Conservation (phyloP, 2,888 invertebrate genomes). For the Eledona agricola region DNA sequence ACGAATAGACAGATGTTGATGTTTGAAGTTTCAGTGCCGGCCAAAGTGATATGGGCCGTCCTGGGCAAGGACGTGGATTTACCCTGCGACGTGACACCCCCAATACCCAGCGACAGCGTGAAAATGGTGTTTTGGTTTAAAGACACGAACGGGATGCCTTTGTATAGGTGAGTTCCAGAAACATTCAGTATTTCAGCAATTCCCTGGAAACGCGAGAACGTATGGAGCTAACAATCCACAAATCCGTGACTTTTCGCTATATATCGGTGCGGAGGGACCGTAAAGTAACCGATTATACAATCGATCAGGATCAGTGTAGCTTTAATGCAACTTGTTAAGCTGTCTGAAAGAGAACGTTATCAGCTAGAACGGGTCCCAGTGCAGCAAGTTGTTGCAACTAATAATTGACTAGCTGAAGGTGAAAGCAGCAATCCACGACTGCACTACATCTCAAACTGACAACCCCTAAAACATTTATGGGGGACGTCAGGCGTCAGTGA, state of each 20-base stretch:
- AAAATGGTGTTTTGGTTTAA: slow-evolving; percentile 92
- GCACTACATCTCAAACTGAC: no score
- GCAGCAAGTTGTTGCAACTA: no score
- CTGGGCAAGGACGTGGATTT: slow-evolving; percentile 79
- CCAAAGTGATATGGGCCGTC: slow-evolving; percentile 77
- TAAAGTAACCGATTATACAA: slow-evolving; percentile 20
- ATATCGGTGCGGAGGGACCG: slow-evolving; percentile 9
- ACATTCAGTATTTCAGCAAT: slow-evolving; percentile 11
- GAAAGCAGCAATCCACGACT: no score
- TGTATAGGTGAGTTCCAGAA: slow-evolving; percentile 75
- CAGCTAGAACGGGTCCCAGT: no score
- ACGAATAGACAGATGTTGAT: no score
- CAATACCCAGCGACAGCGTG: slow-evolving; percentile 74
- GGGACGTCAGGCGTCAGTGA: no score
- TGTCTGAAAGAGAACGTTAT: not conserved
- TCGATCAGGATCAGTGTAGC: slow-evolving; percentile 18
- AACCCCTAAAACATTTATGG: no score
- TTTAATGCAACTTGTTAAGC: slow-evolving; percentile 1
- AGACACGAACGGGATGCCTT: slow-evolving; percentile 82
- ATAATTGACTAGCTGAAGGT: no score
- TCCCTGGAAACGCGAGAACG: slow-evolving; percentile 6
- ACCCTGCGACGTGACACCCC: slow-evolving; percentile 84
- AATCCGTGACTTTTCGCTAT: slow-evolving; percentile 19
- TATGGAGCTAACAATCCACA: slow-evolving; percentile 10
- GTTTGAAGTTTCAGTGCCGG: slow-evolving; percentile 73